Evolutionary conservation across 2,888 invertebrate species (phyloP).

Genomic region (Parnassius orleans): DNA sequence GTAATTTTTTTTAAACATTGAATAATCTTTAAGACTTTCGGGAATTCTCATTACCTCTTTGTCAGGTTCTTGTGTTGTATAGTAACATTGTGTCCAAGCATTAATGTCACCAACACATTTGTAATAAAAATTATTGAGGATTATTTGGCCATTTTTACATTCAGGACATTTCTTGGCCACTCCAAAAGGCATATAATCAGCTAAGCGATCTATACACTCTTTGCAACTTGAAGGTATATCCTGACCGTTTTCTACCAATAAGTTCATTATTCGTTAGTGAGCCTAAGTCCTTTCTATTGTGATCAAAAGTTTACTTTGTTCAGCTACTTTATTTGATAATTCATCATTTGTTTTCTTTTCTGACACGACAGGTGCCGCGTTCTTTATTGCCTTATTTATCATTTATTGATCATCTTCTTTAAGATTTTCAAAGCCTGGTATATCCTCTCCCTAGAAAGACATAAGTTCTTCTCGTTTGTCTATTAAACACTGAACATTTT

Average conservation of each 20-base stretch:
- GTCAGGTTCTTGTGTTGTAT: conserved; percentile 17
- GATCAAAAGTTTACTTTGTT: conserved; percentile 16
- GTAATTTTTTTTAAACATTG: conserved; percentile 16
- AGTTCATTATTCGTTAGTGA: conserved; percentile 12
- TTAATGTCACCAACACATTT: conserved; percentile 14
- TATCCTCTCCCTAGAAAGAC: conserved; percentile 19
- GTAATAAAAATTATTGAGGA: conserved; percentile 17
- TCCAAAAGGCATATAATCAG: conserved; percentile 23
- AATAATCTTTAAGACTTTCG: conserved; percentile 7
- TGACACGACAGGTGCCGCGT: background rate
- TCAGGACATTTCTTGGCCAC: conserved; percentile 19
- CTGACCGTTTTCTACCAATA: conserved; percentile 16
- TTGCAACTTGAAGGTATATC: conserved; percentile 15
- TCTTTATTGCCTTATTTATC: conserved; percentile 9
- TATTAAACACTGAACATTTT: conserved; percentile 21
- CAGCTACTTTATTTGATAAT: conserved; percentile 11
- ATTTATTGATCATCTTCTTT: conserved; percentile 8
- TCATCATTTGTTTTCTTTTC: conserved; percentile 4
- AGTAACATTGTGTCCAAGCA: conserved; percentile 19
- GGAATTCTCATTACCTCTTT: conserved; percentile 18
- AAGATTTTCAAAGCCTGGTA: conserved; percentile 25
- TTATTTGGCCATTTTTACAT: conserved; percentile 15
- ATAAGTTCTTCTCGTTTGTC: conserved; percentile 15
- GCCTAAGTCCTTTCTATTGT: conserved; percentile 7
- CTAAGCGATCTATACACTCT: conserved; percentile 14